Conservation (phyloP, 2,113 vertebrate species). For the Podocnemis expansa region DNA sequence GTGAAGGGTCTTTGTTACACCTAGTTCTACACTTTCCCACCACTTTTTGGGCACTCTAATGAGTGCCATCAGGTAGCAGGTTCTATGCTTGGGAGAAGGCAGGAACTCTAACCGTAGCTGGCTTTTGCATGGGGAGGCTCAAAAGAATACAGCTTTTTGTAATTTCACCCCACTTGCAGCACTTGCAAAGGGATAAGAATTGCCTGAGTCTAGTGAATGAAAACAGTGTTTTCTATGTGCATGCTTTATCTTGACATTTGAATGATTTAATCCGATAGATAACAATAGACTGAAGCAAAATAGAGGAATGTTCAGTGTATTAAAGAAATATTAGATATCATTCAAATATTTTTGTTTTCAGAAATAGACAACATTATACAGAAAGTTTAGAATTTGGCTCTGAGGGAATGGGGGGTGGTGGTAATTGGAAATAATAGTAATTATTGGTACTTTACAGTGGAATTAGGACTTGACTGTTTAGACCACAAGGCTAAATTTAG, state of each 20-base stretch:
- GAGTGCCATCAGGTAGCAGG: neutral
- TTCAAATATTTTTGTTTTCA: neutral
- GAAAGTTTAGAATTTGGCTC: neutral
- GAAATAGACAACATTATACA: neutral
- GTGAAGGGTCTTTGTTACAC: neutral
- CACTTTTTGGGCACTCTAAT: neutral
- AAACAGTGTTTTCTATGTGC: neutral
- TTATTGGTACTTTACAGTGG: neutral
- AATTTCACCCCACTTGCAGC: neutral
- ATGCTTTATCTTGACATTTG: neutral
- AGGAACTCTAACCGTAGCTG: neutral
- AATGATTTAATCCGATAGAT: neutral
- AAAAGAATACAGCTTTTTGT: neutral
- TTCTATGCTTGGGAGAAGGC: neutral
- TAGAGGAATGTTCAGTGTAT: neutral
- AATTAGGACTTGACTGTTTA: neutral
- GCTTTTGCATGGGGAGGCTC: neutral
- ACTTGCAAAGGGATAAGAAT: too few species aligned
- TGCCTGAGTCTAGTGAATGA: neutral
- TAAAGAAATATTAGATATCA: neutral
- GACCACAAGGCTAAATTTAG: neutral
- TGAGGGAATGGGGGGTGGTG: fast-evolving
- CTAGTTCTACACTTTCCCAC: neutral
- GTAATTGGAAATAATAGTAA: neutral
- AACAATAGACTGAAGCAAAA: neutral